A percentile compares a stretch with the other conserved stretches of the same genome.
These are phyloP conservation scores for Rousettus madagascariensis DNA, from an alignment of 2,797 vertebrate species.

Conservation along the genomic window DNA sequence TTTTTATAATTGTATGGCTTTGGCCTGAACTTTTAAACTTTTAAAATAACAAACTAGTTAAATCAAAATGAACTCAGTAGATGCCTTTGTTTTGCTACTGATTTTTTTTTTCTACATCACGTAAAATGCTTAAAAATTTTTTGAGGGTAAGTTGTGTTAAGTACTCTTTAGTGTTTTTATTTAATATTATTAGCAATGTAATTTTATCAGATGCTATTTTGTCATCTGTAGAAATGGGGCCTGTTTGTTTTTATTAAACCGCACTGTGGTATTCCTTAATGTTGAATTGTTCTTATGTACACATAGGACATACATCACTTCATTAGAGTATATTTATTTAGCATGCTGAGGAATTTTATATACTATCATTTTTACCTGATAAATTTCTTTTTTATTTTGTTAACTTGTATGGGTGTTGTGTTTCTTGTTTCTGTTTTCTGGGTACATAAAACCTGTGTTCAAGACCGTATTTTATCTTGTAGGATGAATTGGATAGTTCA, in stretches of 20 bases:
- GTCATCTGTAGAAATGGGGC: background rate
- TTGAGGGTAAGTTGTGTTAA: background rate
- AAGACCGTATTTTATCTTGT: constrained; percentile 11
- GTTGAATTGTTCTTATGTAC: background rate
- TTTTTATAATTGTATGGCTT: background rate
- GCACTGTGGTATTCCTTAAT: background rate
- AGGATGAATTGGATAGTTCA: background rate
- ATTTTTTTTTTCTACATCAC: background rate
- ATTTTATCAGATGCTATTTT: background rate
- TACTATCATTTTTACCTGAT: background rate
- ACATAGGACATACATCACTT: background rate
- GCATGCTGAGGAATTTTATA: background rate
- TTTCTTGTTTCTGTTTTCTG: background rate
- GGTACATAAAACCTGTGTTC: background rate
- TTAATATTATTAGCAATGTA: background rate
- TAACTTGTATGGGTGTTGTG: background rate
- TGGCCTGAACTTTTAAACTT: background rate
- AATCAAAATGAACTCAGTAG: background rate
- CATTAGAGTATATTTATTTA: background rate
- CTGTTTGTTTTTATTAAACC: background rate
- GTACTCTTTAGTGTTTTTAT: background rate
- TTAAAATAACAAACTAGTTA: background rate
- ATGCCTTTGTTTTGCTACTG: background rate
- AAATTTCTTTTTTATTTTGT: background rate
- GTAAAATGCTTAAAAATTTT: background rate